Conservation (phyloP, 2,888 invertebrate genomes). For the Colostygia pectinataria region DNA sequence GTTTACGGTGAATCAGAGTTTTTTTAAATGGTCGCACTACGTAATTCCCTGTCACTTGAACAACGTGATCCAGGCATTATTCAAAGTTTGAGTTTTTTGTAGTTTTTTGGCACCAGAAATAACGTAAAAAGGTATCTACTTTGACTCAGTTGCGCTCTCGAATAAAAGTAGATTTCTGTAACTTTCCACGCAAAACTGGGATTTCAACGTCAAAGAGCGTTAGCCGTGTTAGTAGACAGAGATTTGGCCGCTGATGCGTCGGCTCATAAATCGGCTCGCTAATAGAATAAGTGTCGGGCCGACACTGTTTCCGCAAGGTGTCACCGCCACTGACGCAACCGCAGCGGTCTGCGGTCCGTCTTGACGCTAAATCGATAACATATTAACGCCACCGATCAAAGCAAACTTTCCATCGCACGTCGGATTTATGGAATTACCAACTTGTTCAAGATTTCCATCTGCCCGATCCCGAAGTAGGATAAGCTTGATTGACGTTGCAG, state of each 20-base stretch:
- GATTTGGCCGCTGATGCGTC: slow-evolving; percentile 51
- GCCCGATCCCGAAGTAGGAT: slow-evolving; percentile 20
- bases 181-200: slow-evolving; percentile 24
- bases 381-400: slow-evolving; percentile 76
- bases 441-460: slow-evolving; percentile 39
- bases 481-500: slow-evolving; percentile 30
- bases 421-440: slow-evolving; percentile 55
- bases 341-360: slow-evolving; percentile 63
- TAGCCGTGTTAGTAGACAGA: slow-evolving; percentile 51
- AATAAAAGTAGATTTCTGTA: slow-evolving; percentile 28
- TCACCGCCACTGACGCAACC: slow-evolving; percentile 65
- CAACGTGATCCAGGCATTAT: slow-evolving; percentile 61
- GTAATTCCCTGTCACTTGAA: slow-evolving; percentile 67
- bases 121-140: slow-evolving; percentile 44
- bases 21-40: slow-evolving; percentile 62
- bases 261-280: slow-evolving; percentile 59
- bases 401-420: slow-evolving; percentile 58
- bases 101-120: slow-evolving; percentile 59
- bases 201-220: slow-evolving; percentile 51
- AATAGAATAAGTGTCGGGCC: slow-evolving; percentile 62
- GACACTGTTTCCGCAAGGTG: slow-evolving; percentile 62
- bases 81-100: slow-evolving; percentile 59
- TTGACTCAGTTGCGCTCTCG: slow-evolving; percentile 43
- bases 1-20: slow-evolving; percentile 74
- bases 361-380: slow-evolving; percentile 71